Conservation (phyloP, 2,888 invertebrate species). For the Volucella bombylans region DNA sequence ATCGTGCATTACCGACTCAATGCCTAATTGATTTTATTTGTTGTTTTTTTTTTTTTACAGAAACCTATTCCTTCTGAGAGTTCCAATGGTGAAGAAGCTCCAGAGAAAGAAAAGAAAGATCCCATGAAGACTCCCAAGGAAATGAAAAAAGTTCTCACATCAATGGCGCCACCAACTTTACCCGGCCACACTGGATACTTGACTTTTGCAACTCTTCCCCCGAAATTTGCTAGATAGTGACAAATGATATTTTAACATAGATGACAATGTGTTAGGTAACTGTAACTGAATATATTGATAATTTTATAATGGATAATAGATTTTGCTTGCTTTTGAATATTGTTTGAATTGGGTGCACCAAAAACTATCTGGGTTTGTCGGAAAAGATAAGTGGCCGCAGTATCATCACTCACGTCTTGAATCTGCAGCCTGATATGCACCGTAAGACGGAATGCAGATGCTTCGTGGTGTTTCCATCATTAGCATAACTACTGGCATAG, state of each 20-base stretch:
- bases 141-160: conserved; percentile 86
- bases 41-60: conserved; percentile 42
- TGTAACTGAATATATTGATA: conserved; percentile 49
- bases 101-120: conserved; percentile 78
- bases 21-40: conserved; percentile 17
- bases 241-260: background rate
- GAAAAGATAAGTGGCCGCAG: too few species aligned
- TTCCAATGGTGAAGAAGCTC: conserved; percentile 76
- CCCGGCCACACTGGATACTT: conserved; percentile 98
- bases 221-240: conserved; percentile 77
- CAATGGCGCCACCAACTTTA: conserved; percentile 87
- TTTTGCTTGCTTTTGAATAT: background rate
- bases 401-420: too few species aligned
- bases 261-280: conserved; percentile 25
- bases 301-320: background rate
- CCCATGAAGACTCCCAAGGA: conserved; percentile 79
- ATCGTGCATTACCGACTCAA: conserved; percentile 29
- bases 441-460: too few species aligned
- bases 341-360: too few species aligned
- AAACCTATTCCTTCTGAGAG: conserved; percentile 45
- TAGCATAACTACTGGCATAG: too few species aligned
- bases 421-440: too few species aligned
- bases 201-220: conserved; percentile 95
- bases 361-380: too few species aligned
- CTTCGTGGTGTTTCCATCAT: too few species aligned